These are phyloP conservation scores for Bovichtus variegatus DNA, from an alignment of 2,797 vertebrate genomes.

Conservation along the genomic window DNA sequence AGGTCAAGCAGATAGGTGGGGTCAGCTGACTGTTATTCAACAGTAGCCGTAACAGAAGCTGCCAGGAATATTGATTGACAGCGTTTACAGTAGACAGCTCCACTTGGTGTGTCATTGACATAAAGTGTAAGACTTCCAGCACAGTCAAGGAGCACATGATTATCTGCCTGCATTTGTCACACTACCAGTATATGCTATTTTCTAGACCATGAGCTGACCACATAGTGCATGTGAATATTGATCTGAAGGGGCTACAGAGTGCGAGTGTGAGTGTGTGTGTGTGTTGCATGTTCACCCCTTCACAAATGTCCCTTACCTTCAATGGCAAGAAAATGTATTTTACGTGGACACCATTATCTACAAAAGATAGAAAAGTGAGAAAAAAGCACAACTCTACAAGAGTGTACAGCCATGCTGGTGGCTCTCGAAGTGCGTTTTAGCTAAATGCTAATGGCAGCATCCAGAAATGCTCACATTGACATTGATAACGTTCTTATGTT, in stretches of 20 bases:
- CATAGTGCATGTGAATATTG: slow-evolving; percentile 27
- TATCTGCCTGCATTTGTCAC: slow-evolving; percentile 58
- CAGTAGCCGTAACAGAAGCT: slow-evolving; percentile 44
- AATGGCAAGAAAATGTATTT: slow-evolving; percentile 17
- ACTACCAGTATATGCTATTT: slow-evolving; percentile 16
- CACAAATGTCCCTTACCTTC: slow-evolving; percentile 35
- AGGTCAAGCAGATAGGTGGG: slow-evolving; percentile 70
- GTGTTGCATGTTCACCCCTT: not conserved
- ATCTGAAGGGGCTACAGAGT: slow-evolving; percentile 10
- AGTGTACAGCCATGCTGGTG: no score
- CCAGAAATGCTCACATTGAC: not conserved
- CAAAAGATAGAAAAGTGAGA: slow-evolving; percentile 2
- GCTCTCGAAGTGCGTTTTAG: not conserved
- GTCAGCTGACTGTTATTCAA: slow-evolving; percentile 70
- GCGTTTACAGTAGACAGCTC: slow-evolving; percentile 63
- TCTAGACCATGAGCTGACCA: slow-evolving; percentile 32
- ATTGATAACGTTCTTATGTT: not conserved
- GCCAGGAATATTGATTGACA: slow-evolving; percentile 71
- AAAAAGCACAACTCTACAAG: not conserved
- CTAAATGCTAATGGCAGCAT: not conserved
- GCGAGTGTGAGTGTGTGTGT: not conserved
- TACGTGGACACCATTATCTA: not conserved
- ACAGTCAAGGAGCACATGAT: slow-evolving; percentile 56
- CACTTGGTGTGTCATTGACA: slow-evolving; percentile 56
- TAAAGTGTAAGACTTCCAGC: slow-evolving; percentile 58